These are phyloP conservation scores for Notechis scutatus DNA, from an alignment of 2,113 vertebrate genomes.

Conservation along the genomic window DNA sequence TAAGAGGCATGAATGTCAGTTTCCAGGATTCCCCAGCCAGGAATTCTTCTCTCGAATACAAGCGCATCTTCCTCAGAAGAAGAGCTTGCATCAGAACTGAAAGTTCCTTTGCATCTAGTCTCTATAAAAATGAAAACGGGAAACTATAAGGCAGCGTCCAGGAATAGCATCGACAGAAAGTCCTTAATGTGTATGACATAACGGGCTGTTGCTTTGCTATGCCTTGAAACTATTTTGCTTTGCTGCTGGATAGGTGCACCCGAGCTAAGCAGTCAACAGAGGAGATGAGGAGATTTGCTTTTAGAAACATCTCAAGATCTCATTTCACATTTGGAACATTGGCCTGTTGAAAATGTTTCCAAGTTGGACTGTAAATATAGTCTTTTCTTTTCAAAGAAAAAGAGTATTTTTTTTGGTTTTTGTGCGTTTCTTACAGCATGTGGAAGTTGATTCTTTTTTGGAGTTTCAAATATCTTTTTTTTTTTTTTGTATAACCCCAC, in stretches of 20 bases:
- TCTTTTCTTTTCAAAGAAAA: not conserved
- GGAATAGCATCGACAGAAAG: not conserved
- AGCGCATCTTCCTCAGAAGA: not conserved
- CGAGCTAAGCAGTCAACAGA: not conserved
- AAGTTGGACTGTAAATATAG: not conserved
- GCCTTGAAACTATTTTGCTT: not conserved
- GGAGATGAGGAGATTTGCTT: not conserved
- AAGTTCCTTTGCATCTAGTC: not conserved
- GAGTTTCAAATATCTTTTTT: not conserved
- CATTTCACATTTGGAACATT: not conserved
- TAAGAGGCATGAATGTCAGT: not conserved
- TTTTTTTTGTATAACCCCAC: not conserved
- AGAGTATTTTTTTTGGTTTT: not conserved
- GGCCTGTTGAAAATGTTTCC: not conserved
- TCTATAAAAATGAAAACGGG: not conserved
- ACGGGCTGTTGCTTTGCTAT: too few relatives aligned
- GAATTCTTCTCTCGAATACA: too few relatives aligned
- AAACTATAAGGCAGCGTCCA: not conserved
- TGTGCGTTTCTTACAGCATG: not conserved
- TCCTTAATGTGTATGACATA: not conserved
- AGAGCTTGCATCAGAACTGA: accelerated
- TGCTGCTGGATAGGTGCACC: not conserved
- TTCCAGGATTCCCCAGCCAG: not conserved
- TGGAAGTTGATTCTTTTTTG: not conserved
- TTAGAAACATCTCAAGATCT: not conserved